Evolutionary conservation across 2,888 invertebrate species (phyloP), one percentile per base, ranked within the genome.

Genomic region (Chromoteleia sp.): DNA sequence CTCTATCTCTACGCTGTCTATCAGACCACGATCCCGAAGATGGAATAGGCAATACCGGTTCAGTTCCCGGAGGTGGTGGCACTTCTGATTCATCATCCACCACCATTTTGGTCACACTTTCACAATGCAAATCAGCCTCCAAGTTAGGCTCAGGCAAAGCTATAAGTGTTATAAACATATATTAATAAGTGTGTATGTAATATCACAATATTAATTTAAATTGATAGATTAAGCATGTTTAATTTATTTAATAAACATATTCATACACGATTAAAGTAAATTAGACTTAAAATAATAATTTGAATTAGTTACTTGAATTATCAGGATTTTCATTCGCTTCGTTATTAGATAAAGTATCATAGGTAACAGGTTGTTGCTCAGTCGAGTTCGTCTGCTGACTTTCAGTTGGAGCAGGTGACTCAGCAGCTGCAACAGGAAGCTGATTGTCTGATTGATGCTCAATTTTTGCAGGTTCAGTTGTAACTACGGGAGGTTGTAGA

Each of bases 31-130:
- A 77, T n/a, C 75, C 83, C 1, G 85, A 74, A 0, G 84, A 74
- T 19, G 90, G 90, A 58, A 91, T 91, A 6, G 91, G 91, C 4
- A 91, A 77, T 7, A 92, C 84, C 0, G 90, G 89, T 68, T 92
- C 91, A 15, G 91, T 92, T 21, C 91, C 91, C 17, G 91, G 91
- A 58, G 91, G 91, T 7, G 89, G 89, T 67, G 89, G 89, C 3
- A 90, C 90, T 77, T 91, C 91, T 2, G 89, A 85, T 68, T 91
- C 91, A 10, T 91, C 91, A 7, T 90, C 91, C 15, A 82, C 63
- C 17, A 84, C 83, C 45, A 88, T 65, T 81, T 89, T 90, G 39
- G 86, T 74, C 45, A 85, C 82, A 8, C 86, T 33, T 56, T 90
- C 90, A 59, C 59, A 85, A 75, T 86, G 88, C 29, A 39, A n/a